Evolutionary conservation across 2,113 vertebrate species (phyloP).

Genomic region (Urocitellus parryii): DNA sequence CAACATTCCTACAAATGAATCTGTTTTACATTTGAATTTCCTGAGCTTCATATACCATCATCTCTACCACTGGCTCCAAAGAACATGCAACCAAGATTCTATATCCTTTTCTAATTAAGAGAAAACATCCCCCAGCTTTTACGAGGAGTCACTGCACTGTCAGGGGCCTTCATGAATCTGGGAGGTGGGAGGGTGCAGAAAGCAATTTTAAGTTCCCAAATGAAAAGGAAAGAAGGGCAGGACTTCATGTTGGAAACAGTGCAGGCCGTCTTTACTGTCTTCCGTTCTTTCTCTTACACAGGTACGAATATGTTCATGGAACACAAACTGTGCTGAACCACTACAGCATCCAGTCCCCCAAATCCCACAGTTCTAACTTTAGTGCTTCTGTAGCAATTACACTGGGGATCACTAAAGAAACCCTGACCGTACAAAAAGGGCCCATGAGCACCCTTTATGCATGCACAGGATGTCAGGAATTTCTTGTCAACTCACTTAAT

Average conservation of each 20-base stretch:
- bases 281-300: neutral
- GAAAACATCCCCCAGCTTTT: neutral
- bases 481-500: neutral
- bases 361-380: neutral
- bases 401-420: neutral
- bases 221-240: neutral
- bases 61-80: conserved; percentile 48
- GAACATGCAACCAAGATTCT: neutral
- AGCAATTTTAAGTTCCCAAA: neutral
- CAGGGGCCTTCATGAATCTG: neutral
- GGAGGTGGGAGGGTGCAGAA: neutral
- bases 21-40: conserved; percentile 62
- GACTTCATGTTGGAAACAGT: neutral
- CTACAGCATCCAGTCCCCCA: neutral
- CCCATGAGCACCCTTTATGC: neutral
- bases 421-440: neutral
- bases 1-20: conserved; percentile 64
- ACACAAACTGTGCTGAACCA: neutral
- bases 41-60: neutral
- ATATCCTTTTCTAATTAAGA: conserved; percentile 50
- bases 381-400: neutral
- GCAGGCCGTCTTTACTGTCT: neutral
- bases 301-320: neutral
- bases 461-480: neutral
- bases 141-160: neutral